These are phyloP conservation scores for Palythoa caribaeorum DNA, from an alignment of 92 coral and sea anemone species.

Conservation along the genomic window DNA sequence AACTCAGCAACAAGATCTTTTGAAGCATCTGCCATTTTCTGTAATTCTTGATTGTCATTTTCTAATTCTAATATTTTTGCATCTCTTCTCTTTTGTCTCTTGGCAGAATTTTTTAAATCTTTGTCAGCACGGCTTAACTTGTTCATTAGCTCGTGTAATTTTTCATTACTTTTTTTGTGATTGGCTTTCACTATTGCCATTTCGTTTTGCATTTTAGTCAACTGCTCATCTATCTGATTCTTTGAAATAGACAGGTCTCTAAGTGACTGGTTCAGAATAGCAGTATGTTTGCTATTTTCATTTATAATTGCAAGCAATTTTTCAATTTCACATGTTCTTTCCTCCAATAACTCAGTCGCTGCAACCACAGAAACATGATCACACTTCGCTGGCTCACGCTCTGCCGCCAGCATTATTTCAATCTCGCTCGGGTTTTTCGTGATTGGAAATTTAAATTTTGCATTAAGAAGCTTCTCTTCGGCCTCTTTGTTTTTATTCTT, in stretches of 20 bases:
- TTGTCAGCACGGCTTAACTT: conserved; percentile 30
- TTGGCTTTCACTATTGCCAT: conserved; percentile 13
- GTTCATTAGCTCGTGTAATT: conserved; percentile 15
- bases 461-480: conserved; percentile 7
- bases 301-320: conserved; percentile 15
- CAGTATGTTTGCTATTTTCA: conserved; percentile 14
- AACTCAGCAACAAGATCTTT: conserved; percentile 30
- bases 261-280: conserved; percentile 12
- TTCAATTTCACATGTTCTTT: conserved; percentile 13
- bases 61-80: conserved; percentile 19
- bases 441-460: conserved; percentile 5
- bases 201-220: conserved; percentile 8
- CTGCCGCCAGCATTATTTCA: conserved; percentile 11
- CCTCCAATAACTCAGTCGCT: conserved; percentile 17
- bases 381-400: background rate
- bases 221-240: conserved; percentile 19
- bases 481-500: conserved; percentile 12
- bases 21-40: conserved; percentile 26
- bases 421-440: background rate
- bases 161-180: conserved; percentile 15
- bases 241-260: conserved; percentile 20
- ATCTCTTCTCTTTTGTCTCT: conserved; percentile 26
- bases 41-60: conserved; percentile 5
- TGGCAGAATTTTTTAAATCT: conserved; percentile 25
- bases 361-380: conserved; percentile 17